Evolutionary conservation across 1,140 invertebrate species (phyloP).

Genomic region (Eriosoma lanigerum): DNA sequence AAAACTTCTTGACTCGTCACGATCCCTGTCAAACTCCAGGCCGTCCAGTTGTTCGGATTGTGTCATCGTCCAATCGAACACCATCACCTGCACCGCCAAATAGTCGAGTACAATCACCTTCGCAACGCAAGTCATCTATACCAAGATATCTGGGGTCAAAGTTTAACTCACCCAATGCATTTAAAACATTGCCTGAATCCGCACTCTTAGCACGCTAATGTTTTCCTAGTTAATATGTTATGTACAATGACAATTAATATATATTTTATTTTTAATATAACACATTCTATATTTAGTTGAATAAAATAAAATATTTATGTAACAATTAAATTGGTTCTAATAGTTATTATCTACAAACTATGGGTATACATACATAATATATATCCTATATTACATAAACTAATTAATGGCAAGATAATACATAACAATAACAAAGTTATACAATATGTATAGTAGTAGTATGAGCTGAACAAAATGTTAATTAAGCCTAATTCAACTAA

Average conservation of each 20-base stretch:
- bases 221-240: background rate
- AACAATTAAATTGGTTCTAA: constrained; percentile 11
- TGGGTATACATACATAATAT: too few relatives aligned
- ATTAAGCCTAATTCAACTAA: too few relatives aligned
- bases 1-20: constrained; percentile 94
- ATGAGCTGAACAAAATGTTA: too few relatives aligned
- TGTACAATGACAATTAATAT: too few relatives aligned
- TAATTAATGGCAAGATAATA: constrained; percentile 41
- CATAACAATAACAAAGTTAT: constrained; percentile 3
- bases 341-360: background rate
- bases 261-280: constrained; percentile 18
- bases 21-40: constrained; percentile 81
- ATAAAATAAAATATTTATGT: constrained; percentile 8
- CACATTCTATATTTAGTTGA: constrained; percentile 38
- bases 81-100: background rate
- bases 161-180: constrained; percentile 35
- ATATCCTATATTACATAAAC: background rate
- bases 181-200: constrained; percentile 37
- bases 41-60: constrained; percentile 41
- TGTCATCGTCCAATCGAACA: constrained; percentile 10
- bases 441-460: background rate
- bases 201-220: constrained; percentile 48
- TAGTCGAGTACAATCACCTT: constrained; percentile 36
- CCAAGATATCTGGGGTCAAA: constrained; percentile 40
- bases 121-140: constrained; percentile 37